These are phyloP conservation scores for Muntiacus muntjak DNA, from an alignment of 2,113 vertebrate genomes.

Conservation along the genomic window DNA sequence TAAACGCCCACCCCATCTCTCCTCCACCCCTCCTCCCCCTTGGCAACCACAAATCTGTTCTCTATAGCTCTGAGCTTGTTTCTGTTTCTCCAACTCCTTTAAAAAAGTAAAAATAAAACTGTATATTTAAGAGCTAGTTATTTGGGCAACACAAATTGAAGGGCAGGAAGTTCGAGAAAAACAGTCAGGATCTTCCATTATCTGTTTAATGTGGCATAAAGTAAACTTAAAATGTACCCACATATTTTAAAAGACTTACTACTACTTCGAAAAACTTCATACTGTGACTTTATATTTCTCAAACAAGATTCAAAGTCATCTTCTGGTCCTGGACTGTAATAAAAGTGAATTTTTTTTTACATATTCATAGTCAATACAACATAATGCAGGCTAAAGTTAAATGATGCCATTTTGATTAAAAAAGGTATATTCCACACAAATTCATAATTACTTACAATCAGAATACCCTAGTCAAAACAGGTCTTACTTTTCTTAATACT, in stretches of 20 bases:
- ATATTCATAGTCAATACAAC: neutral
- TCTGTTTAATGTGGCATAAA: neutral
- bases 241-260: slow-evolving; percentile 85
- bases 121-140: neutral
- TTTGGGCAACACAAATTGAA: neutral
- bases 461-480: neutral
- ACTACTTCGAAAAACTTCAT: slow-evolving; percentile 91
- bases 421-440: neutral
- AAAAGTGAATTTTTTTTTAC: slow-evolving; percentile 41
- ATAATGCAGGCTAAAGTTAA: neutral
- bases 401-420: neutral
- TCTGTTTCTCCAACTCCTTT: neutral
- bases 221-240: neutral
- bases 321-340: slow-evolving; percentile 83
- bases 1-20: neutral
- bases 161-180: neutral
- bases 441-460: neutral
- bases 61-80: neutral
- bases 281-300: slow-evolving; percentile 89
- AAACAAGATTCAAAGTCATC: slow-evolving; percentile 90
- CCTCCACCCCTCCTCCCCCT: neutral
- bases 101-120: neutral
- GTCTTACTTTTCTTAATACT: neutral
- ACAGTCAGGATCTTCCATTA: neutral
- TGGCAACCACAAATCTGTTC: neutral